A percentile compares a stretch with the other conserved stretches of the same genome.
Evolutionary conservation across 2,888 invertebrate species (phyloP).

Genomic region (Toxonevra muliebris): DNA sequence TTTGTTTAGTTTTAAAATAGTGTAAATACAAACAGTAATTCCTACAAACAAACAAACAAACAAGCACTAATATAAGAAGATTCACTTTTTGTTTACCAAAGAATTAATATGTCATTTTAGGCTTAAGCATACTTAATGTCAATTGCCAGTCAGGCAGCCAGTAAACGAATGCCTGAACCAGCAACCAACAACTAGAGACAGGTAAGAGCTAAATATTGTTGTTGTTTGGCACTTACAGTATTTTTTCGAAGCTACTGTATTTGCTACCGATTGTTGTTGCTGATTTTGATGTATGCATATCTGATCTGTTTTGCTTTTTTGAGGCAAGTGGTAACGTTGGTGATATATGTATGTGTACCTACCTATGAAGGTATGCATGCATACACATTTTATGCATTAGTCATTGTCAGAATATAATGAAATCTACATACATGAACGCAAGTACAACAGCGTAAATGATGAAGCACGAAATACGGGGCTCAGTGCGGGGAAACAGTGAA

Average conservation of each 20-base stretch:
- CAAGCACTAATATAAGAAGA: neutral
- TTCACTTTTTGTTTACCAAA: neutral
- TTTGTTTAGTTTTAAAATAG: neutral
- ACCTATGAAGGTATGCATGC: too few species aligned
- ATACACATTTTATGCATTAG: too few species aligned
- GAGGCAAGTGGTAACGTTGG: too few species aligned
- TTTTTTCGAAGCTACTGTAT: neutral
- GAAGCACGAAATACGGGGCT: too few species aligned
- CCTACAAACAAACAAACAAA: neutral
- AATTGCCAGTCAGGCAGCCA: conserved; percentile 21
- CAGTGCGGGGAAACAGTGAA: too few species aligned
- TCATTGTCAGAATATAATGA: too few species aligned
- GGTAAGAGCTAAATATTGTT: neutral
- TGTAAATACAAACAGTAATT: neutral
- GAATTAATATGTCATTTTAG: conserved; percentile 13
- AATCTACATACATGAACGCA: too few species aligned
- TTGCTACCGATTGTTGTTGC: neutral
- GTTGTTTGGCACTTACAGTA: neutral
- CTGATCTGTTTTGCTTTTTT: too few species aligned
- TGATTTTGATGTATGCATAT: too few species aligned
- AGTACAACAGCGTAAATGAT: too few species aligned
- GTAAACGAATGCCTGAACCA: neutral
- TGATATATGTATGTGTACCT: too few species aligned
- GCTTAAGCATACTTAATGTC: conserved; percentile 28
- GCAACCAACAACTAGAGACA: too few species aligned